Conservation (phyloP, 2,888 invertebrate genomes). For the Trichogramma dendrolimi region DNA sequence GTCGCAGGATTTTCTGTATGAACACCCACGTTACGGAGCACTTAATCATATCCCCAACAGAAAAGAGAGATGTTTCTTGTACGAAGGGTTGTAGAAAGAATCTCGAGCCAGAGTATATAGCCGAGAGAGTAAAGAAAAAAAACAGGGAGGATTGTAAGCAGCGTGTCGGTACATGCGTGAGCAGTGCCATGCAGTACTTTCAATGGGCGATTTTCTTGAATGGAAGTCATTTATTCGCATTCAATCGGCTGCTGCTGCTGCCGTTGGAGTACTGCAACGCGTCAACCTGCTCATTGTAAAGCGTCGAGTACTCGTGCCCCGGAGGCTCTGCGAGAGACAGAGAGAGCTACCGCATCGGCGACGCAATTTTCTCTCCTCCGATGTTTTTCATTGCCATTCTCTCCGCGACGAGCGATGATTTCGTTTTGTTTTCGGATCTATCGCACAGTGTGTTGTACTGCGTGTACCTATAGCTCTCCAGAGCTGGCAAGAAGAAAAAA, state of each 20-base stretch:
- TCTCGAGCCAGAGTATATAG: slow-evolving; percentile 5
- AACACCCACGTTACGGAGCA: slow-evolving; percentile 15
- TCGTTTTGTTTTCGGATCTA: no score
- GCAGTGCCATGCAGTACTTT: neutral
- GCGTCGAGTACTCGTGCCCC: neutral
- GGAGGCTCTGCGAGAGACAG: no score
- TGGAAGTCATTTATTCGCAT: slow-evolving; percentile 49
- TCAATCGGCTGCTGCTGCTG: slow-evolving; percentile 31
- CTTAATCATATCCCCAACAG: slow-evolving; percentile 20
- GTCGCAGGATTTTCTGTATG: slow-evolving; percentile 14
- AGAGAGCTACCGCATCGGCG: no score
- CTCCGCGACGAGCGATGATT: no score
- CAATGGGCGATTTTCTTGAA: slow-evolving; percentile 45
- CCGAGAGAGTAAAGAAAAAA: slow-evolving; percentile 20
- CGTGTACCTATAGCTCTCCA: no score
- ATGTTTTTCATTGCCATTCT: no score
- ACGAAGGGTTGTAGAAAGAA: slow-evolving; percentile 13
- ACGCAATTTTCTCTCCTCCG: no score
- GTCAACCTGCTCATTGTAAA: slow-evolving; percentile 44
- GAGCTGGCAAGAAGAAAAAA: neutral
- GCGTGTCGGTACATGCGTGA: no score
- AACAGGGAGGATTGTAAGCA: slow-evolving; percentile 7
- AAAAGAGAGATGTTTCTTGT: slow-evolving; percentile 17
- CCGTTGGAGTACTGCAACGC: slow-evolving; percentile 29
- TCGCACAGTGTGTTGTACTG: no score